Evolutionary conservation across 2,113 vertebrate species (phyloP).

Genomic region (Melanerpes aurifrons): DNA sequence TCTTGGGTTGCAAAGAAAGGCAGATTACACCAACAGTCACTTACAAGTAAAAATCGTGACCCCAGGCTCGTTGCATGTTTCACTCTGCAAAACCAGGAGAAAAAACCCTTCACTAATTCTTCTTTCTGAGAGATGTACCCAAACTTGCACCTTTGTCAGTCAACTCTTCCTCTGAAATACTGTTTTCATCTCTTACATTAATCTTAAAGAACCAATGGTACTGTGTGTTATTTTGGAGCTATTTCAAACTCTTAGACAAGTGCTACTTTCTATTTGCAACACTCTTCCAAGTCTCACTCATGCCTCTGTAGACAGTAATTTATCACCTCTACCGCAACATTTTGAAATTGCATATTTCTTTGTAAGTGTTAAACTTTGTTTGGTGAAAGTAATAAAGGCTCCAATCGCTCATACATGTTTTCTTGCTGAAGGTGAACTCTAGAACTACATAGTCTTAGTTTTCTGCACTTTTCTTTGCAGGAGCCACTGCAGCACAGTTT

Average conservation of each 20-base stretch:
- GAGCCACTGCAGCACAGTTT: background rate
- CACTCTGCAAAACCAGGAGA: background rate
- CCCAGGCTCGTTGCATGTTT: background rate
- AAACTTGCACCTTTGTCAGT: background rate
- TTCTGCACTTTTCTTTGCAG: constrained; percentile 6
- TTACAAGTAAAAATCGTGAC: background rate
- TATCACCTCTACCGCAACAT: constrained; percentile 42
- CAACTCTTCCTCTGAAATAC: constrained; percentile 23
- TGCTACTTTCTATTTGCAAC: constrained; percentile 31
- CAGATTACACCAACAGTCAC: background rate
- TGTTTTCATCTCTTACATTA: background rate
- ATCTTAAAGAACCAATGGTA: background rate
- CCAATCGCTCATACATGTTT: constrained; percentile 41
- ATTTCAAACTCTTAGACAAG: constrained; percentile 51
- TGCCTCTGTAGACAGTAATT: constrained; percentile 37
- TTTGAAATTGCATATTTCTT: constrained; percentile 38
- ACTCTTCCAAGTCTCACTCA: constrained; percentile 26
- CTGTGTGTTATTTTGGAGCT: constrained; percentile 33
- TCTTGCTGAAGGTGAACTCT: constrained; percentile 44
- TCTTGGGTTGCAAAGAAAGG: background rate
- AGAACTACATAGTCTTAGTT: constrained; percentile 28
- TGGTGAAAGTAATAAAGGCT: constrained; percentile 52
- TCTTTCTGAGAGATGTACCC: background rate
- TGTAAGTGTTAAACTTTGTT: constrained; percentile 12
- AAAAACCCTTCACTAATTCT: background rate